A percentile compares a stretch with the other conserved stretches of the same genome.
These are phyloP conservation scores for Gobius niger DNA, from an alignment of 2,113 vertebrate species.

Conservation along the genomic window DNA sequence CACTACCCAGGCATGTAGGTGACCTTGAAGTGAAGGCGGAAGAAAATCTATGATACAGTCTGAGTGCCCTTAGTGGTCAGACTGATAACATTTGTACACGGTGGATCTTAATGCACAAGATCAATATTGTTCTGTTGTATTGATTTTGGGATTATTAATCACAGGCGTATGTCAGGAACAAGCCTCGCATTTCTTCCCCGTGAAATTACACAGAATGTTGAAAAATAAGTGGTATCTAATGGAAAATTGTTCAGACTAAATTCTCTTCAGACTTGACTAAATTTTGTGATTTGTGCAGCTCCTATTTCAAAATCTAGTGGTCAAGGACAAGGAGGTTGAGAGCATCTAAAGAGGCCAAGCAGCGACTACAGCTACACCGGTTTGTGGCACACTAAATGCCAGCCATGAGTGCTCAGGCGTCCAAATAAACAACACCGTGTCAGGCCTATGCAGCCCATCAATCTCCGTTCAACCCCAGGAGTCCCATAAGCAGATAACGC, in stretches of 20 bases:
- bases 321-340: slow-evolving; percentile 8
- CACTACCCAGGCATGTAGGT: slow-evolving; percentile 26
- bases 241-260: not conserved
- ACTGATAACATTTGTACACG: slow-evolving; percentile 44
- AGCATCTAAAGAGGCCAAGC: not conserved
- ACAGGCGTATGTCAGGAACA: slow-evolving; percentile 6
- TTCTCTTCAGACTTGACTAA: not conserved
- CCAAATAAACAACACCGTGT: slow-evolving; percentile 61
- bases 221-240: not conserved
- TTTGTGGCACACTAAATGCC: slow-evolving; percentile 17
- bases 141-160: slow-evolving; percentile 44
- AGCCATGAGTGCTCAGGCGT: slow-evolving; percentile 35
- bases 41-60: slow-evolving; percentile 35
- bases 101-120: slow-evolving; percentile 30
- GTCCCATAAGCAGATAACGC: slow-evolving; percentile 69
- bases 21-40: slow-evolving; percentile 43
- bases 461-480: slow-evolving; percentile 56
- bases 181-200: slow-evolving; percentile 1
- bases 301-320: not conserved
- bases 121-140: slow-evolving; percentile 40
- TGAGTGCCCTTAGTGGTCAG: slow-evolving; percentile 14
- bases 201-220: slow-evolving; percentile 4
- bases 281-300: not conserved
- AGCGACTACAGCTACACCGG: slow-evolving; percentile 22
- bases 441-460: slow-evolving; percentile 56